phyloP scores from a whole-genome alignment of 2,113 vertebrate species.

The Callithrix jacchus region DNA sequence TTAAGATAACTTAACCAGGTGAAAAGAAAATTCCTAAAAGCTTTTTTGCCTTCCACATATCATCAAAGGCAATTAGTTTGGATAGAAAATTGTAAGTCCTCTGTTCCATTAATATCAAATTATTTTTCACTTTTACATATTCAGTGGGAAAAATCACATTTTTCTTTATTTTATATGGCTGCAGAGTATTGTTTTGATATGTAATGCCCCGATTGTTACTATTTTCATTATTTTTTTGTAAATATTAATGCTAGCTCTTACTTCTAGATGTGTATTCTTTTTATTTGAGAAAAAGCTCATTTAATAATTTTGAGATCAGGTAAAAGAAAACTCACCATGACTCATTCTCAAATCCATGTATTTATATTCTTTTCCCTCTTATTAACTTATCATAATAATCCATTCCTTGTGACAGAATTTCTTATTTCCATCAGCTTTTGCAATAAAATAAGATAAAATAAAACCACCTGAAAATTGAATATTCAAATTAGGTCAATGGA shows the following conservation, averaged over 20 bases:
- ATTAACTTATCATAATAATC: conserved; percentile 37
- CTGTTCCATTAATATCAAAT: conserved; percentile 24
- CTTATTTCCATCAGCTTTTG: conserved; percentile 47
- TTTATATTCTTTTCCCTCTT: conserved; percentile 55
- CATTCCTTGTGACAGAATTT: neutral
- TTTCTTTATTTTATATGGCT: conserved; percentile 28
- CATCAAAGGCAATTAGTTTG: conserved; percentile 45
- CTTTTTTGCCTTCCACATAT: neutral
- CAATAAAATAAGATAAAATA: conserved; percentile 21
- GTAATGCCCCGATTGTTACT: neutral
- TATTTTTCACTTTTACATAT: conserved; percentile 39
- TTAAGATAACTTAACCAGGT: conserved; percentile 41
- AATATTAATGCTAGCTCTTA: conserved; percentile 11
- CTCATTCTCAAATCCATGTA: conserved; percentile 13
- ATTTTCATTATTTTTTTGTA: conserved; percentile 26
- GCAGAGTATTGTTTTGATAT: conserved; percentile 15
- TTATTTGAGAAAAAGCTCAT: conserved; percentile 5
- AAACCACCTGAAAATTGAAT: conserved; percentile 18
- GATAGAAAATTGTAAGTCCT: conserved; percentile 19
- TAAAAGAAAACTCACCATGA: neutral
- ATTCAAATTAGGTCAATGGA: neutral
- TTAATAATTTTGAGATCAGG: conserved; percentile 41
- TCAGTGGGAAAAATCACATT: conserved; percentile 42
- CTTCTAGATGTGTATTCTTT: neutral
- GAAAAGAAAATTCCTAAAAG: conserved; percentile 41